Evolutionary conservation across 2,797 vertebrate genomes (phyloP).

Genomic region (Arctocebus calabarensis): DNA sequence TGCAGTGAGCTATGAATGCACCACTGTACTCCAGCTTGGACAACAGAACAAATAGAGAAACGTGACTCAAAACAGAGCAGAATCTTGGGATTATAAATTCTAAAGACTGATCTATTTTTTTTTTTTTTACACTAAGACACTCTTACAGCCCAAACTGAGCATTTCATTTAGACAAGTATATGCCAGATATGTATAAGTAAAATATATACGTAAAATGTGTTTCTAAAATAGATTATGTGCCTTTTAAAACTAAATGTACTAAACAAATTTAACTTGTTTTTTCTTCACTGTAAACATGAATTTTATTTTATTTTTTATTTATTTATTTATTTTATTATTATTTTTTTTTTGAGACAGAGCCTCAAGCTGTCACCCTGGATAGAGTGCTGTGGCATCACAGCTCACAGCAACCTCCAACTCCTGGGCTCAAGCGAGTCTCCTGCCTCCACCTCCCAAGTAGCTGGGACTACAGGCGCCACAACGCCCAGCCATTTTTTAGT

Average conservation of each 20-base stretch:
- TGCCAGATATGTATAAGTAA: background rate
- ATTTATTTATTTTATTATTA: no score
- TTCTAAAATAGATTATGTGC: conserved; percentile 26
- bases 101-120: background rate
- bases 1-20: background rate
- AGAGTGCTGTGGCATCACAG: no score
- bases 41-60: background rate
- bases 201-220: background rate
- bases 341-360: no score
- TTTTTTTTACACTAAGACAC: background rate
- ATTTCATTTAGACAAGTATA: conserved; percentile 39
- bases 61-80: conserved; percentile 40
- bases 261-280: conserved; percentile 43
- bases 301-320: no score
- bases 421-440: no score
- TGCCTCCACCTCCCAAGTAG: no score
- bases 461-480: no score
- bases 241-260: conserved; percentile 27
- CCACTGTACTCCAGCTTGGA: background rate
- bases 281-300: background rate
- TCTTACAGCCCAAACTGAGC: background rate
- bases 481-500: no score
- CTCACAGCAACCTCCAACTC: no score
- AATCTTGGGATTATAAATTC: conserved; percentile 43
- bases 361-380: no score